Evolutionary conservation across 35 echinoderm and acorn worm species (phyloP).

Genomic region (Apostichopus parvimensis): DNA sequence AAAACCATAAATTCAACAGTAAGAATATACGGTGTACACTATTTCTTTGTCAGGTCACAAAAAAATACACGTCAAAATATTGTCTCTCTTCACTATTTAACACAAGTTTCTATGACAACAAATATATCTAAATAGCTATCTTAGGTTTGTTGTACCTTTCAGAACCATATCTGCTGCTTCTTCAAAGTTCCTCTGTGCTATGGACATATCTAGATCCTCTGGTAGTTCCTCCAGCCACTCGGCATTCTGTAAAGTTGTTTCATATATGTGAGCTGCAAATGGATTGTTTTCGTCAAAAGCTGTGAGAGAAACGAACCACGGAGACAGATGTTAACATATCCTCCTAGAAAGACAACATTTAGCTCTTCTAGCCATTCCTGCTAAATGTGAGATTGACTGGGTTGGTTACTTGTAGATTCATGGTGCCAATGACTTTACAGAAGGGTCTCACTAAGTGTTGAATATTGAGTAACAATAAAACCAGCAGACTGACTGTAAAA

Average conservation of each 20-base stretch:
- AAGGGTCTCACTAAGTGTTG: no score
- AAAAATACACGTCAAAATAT: no score
- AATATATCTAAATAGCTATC: neutral
- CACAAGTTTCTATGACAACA: neutral
- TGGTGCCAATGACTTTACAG: no score
- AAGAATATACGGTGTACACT: no score
- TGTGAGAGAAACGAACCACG: neutral
- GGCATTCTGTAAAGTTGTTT: slow-evolving; percentile 64
- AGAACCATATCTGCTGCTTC: slow-evolving; percentile 90
- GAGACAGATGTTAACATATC: neutral
- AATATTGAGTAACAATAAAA: no score
- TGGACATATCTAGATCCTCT: slow-evolving; percentile 94
- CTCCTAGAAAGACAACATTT: no score
- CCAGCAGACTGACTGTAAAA: no score
- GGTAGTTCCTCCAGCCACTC: slow-evolving; percentile 92
- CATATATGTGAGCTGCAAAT: slow-evolving; percentile 30
- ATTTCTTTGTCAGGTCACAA: no score
- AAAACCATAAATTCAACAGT: neutral
- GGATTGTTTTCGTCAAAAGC: slow-evolving; percentile 43
- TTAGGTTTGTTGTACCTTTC: slow-evolving; percentile 61
- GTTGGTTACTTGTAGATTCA: no score
- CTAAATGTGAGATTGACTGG: no score
- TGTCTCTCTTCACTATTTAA: no score
- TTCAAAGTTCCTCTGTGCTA: slow-evolving; percentile 99
- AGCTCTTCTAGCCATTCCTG: no score